Base-by-base conservation (phyloP, 2,797 vertebrate genomes). In the Enteromius radiatus region DNA sequence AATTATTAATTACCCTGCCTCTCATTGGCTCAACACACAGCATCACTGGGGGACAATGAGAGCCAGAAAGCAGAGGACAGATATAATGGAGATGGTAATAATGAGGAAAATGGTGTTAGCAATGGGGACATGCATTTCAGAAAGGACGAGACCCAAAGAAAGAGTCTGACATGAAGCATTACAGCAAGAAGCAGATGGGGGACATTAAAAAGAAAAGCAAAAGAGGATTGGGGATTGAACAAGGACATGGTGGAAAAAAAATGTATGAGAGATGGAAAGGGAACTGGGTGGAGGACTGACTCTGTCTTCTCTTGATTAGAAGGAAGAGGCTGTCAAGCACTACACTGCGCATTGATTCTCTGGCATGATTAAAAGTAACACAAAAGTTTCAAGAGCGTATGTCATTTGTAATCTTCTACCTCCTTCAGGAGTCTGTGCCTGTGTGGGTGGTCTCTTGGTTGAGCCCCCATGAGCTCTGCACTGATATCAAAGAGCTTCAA, bases 311-410 rank as follows among this genome's bases (percentile, higher is more conserved):
- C 83, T 85, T 86, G 80, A 86, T 85, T 85, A 86, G 76, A 88
- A 82, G 82, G 70, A 74, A 84, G 71, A 81, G 52, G 81, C 61
- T 83, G 74, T 85, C 67, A 73, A 74, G 65, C 76, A 82, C 67
- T 74, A 64, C 3, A 17, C 49, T 41, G 80, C 28, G 49, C 77
- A 87, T 83, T 82, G 75, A 84, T 86, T 88, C 85, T 83, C 59
- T 77, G 80, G 70, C 65, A 85, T 86, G 85, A 89, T 89, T 76
- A 89, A 89, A 88, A 87, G 80, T 83, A 61, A 79, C 69, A 77
- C 49, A 63, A 68, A 82, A 85, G 78, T 80, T 68, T 45, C 74
- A 78, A 69, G 78, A 81, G 81, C 59, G 76, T 70, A 67, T 75
- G 77, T 80, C 75, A 79, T 81, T 64, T 80, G 75, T 84, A 83